Percentiles rank a stretch among this genome's conserved stretches.
Conservation (phyloP, 2,113 vertebrate species). For the Onychostoma macrolepis region DNA sequence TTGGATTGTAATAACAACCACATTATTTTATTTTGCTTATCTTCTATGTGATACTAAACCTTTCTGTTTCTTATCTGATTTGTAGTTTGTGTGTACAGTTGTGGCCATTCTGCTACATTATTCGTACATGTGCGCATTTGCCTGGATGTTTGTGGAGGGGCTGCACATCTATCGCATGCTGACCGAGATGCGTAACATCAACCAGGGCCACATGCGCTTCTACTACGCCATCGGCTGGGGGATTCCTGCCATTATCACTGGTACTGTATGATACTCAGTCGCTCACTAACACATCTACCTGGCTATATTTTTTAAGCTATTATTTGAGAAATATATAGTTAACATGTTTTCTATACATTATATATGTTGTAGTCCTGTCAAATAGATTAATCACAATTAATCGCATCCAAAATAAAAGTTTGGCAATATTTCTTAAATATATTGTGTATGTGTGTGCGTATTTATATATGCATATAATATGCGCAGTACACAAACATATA, state of each 20-base stretch:
- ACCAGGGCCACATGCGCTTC: constrained; percentile 85
- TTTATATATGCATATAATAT: too few relatives aligned
- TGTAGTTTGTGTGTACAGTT: constrained; percentile 84
- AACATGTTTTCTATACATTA: too few relatives aligned
- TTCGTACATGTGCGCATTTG: constrained; percentile 84
- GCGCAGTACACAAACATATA: too few relatives aligned
- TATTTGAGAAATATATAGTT: too few relatives aligned
- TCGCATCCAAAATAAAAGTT: too few relatives aligned
- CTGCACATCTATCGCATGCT: constrained; percentile 88
- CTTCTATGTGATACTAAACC: neutral
- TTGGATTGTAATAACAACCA: neutral
- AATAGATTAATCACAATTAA: too few relatives aligned
- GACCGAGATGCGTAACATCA: constrained; percentile 86
- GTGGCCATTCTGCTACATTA: constrained; percentile 86
- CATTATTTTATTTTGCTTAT: neutral
- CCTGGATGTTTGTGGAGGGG: constrained; percentile 88
- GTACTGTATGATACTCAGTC: constrained; percentile 62
- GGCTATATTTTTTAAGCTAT: too few relatives aligned
- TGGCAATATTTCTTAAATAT: too few relatives aligned
- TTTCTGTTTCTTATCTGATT: neutral
- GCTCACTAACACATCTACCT: neutral
- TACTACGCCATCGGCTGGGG: constrained; percentile 88
- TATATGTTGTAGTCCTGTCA: too few relatives aligned
- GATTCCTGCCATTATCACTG: constrained; percentile 85
- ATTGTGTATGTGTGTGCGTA: too few relatives aligned